Conservation (phyloP, 2,113 vertebrate species). For the Eretmochelys imbricata region DNA sequence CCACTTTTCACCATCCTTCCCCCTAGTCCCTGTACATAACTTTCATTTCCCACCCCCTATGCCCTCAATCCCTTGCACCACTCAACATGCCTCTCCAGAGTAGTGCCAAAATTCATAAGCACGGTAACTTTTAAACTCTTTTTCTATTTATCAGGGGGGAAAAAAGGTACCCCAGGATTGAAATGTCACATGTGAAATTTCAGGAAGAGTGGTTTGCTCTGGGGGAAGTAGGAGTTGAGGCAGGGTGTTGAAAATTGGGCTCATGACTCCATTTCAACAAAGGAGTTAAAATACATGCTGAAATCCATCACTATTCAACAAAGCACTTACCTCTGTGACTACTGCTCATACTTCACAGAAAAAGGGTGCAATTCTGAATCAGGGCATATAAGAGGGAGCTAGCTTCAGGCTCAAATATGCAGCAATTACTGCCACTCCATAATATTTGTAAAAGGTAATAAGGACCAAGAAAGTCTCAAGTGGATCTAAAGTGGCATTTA, state of each 20-base stretch:
- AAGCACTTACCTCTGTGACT: background rate
- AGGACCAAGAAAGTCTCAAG: background rate
- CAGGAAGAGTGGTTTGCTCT: background rate
- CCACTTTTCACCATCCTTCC: background rate
- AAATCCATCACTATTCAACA: background rate
- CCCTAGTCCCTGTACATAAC: background rate
- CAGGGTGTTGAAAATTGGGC: background rate
- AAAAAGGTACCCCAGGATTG: background rate
- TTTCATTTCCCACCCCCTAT: background rate
- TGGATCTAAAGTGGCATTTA: background rate
- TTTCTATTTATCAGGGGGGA: background rate
- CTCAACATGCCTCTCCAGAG: background rate
- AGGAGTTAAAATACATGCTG: background rate
- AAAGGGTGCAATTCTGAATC: background rate
- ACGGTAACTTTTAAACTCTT: background rate
- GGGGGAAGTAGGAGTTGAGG: background rate
- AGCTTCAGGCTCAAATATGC: background rate
- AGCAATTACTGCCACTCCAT: background rate
- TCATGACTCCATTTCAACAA: background rate
- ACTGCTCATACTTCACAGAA: background rate
- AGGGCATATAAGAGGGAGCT: background rate
- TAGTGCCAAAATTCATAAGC: background rate
- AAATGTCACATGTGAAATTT: background rate
- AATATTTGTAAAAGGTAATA: background rate
- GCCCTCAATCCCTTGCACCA: background rate